Evolutionary conservation across 2,888 invertebrate genomes (phyloP).

Genomic region (Oligia fasciuncula): DNA sequence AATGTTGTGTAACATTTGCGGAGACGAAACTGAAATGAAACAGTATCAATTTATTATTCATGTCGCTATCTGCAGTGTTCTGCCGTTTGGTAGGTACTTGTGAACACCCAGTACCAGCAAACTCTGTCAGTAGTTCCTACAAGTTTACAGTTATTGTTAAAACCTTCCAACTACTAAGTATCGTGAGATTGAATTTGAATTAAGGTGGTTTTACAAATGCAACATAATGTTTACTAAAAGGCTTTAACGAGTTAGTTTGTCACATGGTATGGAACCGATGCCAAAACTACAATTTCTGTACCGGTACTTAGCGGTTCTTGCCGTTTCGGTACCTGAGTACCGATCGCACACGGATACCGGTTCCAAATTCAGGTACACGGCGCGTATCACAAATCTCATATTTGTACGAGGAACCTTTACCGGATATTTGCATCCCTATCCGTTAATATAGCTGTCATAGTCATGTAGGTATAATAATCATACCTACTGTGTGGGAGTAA

Average conservation of each 20-base stretch:
- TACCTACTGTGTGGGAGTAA: neutral
- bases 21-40: slow-evolving; percentile 10
- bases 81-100: neutral
- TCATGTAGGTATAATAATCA: neutral
- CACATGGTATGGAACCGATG: neutral
- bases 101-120: slow-evolving; percentile 5
- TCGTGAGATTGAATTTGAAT: neutral
- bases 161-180: slow-evolving; percentile 5
- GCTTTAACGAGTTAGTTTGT: neutral
- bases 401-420: too few relatives aligned
- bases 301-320: neutral
- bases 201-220: neutral
- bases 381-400: too few relatives aligned
- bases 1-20: neutral
- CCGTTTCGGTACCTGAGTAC: neutral
- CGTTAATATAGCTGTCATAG: neutral
- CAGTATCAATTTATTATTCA: slow-evolving; percentile 34
- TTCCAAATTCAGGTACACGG: too few relatives aligned
- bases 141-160: slow-evolving; percentile 20
- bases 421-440: neutral
- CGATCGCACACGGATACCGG: neutral
- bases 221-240: neutral
- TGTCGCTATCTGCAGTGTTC: slow-evolving; percentile 18
- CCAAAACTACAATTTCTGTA: too few relatives aligned
- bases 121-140: neutral